phyloP scores from a whole-genome alignment of 2,888 invertebrate species.

The Coecobrya sp. region DNA sequence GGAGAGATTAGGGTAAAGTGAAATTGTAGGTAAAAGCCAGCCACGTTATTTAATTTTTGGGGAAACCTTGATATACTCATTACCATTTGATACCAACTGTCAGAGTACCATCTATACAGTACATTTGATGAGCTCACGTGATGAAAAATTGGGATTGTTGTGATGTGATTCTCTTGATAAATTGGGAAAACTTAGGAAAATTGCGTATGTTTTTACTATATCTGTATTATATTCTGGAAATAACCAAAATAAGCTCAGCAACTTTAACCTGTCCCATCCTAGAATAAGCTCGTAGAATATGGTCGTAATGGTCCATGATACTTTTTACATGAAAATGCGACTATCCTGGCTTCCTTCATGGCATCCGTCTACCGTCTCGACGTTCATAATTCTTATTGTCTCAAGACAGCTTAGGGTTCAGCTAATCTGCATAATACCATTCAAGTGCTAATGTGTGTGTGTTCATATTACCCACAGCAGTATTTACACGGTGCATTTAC shows the following conservation, averaged over 20 bases:
- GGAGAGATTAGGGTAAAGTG: background rate
- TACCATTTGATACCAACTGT: background rate
- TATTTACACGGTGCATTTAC: background rate
- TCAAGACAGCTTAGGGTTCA: constrained; percentile 62
- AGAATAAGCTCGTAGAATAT: background rate
- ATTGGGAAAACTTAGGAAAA: background rate
- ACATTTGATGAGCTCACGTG: constrained; percentile 38
- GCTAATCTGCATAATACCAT: constrained; percentile 33
- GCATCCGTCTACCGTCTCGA: constrained; percentile 67
- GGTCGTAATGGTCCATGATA: background rate
- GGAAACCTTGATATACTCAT: background rate
- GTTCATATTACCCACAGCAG: background rate
- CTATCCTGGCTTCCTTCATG: background rate
- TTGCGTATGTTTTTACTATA: background rate
- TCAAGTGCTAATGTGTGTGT: background rate
- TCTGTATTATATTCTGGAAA: too few species aligned
- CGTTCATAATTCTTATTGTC: constrained; percentile 62
- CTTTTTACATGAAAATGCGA: background rate
- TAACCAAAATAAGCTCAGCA: too few species aligned
- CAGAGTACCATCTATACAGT: background rate
- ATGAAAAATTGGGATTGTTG: background rate
- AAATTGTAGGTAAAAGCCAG: background rate
- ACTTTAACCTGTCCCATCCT: background rate
- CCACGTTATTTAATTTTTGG: background rate
- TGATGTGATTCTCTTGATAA: constrained; percentile 5